phyloP scores from a whole-genome alignment of 2,113 vertebrate species.

The Odontesthes bonariensis region DNA sequence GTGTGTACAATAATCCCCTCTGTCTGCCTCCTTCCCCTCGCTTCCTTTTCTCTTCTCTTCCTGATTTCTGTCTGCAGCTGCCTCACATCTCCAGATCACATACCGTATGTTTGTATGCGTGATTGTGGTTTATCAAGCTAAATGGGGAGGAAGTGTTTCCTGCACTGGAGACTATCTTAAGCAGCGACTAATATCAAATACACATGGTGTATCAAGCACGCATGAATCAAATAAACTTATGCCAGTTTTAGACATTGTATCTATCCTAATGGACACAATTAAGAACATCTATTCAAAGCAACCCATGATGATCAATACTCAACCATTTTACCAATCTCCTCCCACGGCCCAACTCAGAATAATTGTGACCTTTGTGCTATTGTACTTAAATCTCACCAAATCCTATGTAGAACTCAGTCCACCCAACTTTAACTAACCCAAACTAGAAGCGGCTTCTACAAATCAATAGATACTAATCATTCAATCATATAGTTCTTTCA shows the following conservation, averaged over 20 bases:
- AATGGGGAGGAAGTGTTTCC: conserved; percentile 55
- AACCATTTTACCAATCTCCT: neutral
- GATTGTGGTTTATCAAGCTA: conserved; percentile 7
- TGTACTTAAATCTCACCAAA: neutral
- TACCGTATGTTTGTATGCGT: conserved; percentile 37
- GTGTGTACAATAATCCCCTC: conserved; percentile 78
- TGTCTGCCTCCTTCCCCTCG: conserved; percentile 69
- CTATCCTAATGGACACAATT: neutral
- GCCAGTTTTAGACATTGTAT: neutral
- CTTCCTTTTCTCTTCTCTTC: conserved; percentile 70
- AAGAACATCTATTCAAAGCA: neutral
- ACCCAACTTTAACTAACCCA: too few species aligned
- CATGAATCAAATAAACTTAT: conserved; percentile 1
- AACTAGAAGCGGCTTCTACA: too few species aligned
- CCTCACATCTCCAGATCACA: conserved; percentile 46
- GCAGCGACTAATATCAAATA: neutral
- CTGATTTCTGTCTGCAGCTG: conserved; percentile 70
- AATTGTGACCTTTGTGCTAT: neutral
- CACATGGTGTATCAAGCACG: conserved; percentile 5
- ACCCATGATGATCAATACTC: neutral
- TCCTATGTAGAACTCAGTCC: neutral
- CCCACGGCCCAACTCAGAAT: too few species aligned
- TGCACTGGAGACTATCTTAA: conserved; percentile 16
- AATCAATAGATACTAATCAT: too few species aligned
- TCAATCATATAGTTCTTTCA: too few species aligned